Evolutionary conservation across 2,113 vertebrate species (phyloP), one percentile per base, ranked within the genome.

Genomic region (Taurulus bubalis): DNA sequence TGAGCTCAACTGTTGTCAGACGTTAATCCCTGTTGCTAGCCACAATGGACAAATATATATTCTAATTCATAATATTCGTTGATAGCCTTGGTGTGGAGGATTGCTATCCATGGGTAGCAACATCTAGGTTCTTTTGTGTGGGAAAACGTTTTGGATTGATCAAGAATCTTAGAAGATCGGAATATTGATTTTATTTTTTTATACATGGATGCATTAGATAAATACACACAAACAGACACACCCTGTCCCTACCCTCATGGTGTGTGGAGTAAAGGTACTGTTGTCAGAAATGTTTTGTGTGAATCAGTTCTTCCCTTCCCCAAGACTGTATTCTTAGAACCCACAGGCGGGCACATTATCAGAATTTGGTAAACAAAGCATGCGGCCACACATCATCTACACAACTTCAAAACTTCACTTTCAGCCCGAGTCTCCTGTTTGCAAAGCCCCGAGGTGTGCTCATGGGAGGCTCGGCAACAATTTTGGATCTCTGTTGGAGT

Each of bases 351-450:
- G 26, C 34, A 36, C 10, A 16, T 80, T 67, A 51, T 83, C 80
- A 85, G 70, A 78, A 80, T 76, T 58, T 56, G 45, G 75, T 78
- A 71, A 74, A 73, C 82, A 85, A 82, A 85, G 79, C 73, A 8
- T 9, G 30, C 55, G 67, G 73, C 64, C 66, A 68, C 75, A 71
- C 71, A 71, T 40, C 66, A 40, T 77, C 59, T 3, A 55, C 79
- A 18, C 26, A 15, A 51, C 68, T 65, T 55, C 6, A 3, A 60
- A 59, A 71, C 77, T 77, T 88, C 56, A 14, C 71, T 80, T 82
- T 84, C 64, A 74, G 70, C 24, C 22, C 1, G n/a, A 34, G 68
- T 26, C 83, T 71, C 66, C 24, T 67, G 62, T 84, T 84, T 81
- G 71, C 72, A 76, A 71, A 86, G 72, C 62, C 59, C 71, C 20